Base-by-base conservation (phyloP, 1,140 invertebrate genomes). In the Zaprionus lachaisei region DNA sequence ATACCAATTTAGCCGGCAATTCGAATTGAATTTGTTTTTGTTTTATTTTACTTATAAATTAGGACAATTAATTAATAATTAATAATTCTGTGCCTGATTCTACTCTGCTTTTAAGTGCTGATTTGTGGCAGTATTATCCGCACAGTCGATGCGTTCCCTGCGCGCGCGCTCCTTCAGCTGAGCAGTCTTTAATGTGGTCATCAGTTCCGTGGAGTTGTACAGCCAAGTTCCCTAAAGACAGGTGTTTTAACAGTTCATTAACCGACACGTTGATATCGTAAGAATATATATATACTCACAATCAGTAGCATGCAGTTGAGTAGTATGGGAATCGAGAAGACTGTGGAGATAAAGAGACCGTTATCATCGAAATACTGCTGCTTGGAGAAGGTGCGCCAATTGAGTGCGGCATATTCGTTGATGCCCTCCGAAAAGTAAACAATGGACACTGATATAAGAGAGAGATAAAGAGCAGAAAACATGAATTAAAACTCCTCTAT, bases 301-400 rank as follows among this genome's bases (percentile, higher is more conserved):
- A 98, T 96, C 95, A 98, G 96, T 74, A 98, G 95, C 95, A 98
- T 97, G 91, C 97, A 98, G 93, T 98, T 98, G 26, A 98, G 94
- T 68, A 98, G 94, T 81, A 98, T 96, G 51, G 98, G 98, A 83
- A 97, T 95, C 9, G 97, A 98, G 93, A 98, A 98, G 14, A 98
- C 96, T 17, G 98, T 94, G 12, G 97, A 98, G 94, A 98, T 98
- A 92, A 98, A 98, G 67, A 98, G 94, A 41, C 98, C 97, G 93
- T 97, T 97, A 78, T 96, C 97, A 93, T 98, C 98, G 93, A 98
- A 98, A 93, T 98, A 98, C 91, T 98, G 97, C 81, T 98, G 97
- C 74, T 95, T 95, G 7, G 97, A 97, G 92, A 98, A 98, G 55
- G 95, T 93, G 84, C 96, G 95, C 97, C 97, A 98, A 93, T 98